Conservation (phyloP, 2,888 invertebrate genomes). For the Iphiclides podalirius region DNA sequence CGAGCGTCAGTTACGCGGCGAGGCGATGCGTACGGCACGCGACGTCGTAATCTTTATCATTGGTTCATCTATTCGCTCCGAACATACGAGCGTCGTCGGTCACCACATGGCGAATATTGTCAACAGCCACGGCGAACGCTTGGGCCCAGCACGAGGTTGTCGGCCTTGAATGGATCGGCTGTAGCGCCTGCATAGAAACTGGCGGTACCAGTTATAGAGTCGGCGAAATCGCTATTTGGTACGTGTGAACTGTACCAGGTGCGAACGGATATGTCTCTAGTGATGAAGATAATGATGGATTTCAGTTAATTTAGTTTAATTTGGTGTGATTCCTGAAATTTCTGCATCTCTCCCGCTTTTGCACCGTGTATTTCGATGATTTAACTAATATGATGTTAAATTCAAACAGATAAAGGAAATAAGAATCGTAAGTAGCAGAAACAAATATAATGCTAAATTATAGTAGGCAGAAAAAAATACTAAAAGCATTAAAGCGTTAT, state of each 20-base stretch:
- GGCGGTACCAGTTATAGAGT: slow-evolving; percentile 44
- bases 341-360: too few species aligned
- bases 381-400: too few species aligned
- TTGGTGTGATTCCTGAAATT: too few species aligned
- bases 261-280: too few species aligned
- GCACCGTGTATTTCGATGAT: too few species aligned
- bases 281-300: too few species aligned
- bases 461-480: too few species aligned
- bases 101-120: slow-evolving; percentile 69
- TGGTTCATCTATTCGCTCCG: slow-evolving; percentile 7
- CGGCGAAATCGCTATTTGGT: slow-evolving; percentile 29
- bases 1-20: slow-evolving; percentile 2
- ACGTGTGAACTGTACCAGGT: slow-evolving; percentile 17
- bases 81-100: slow-evolving; percentile 38
- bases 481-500: neutral
- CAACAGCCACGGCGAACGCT: slow-evolving; percentile 37
- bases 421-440: too few species aligned
- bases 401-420: too few species aligned
- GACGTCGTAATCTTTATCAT: slow-evolving; percentile 9
- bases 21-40: neutral
- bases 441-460: too few species aligned
- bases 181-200: slow-evolving; percentile 38
- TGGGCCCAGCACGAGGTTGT: slow-evolving; percentile 48
- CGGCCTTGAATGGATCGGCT: slow-evolving; percentile 51
- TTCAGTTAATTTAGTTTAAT: too few species aligned